Base-by-base conservation (phyloP, 1,140 invertebrate species). In the Lordiphosa collinella region DNA sequence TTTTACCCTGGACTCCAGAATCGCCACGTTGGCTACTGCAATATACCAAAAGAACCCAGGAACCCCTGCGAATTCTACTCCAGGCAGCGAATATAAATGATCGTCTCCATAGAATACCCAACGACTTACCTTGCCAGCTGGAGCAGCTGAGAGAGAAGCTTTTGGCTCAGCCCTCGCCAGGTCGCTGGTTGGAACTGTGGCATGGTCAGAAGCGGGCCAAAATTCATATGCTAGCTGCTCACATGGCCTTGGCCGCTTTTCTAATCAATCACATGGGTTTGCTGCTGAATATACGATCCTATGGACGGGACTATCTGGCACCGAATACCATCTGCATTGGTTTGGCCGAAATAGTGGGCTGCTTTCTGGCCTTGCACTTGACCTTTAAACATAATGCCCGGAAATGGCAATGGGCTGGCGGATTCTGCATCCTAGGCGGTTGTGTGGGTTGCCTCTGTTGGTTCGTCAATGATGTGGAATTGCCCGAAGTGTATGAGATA, bases 21-120 rank as follows among this genome's bases (percentile, higher is more conserved):
- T 79, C 89, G n/a, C 89, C 89, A 0, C 72, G 89, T 31, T 90
- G 89, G 89, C 69, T 86, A 36, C 66, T 90, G n/a, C 69, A 86
- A 35, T 64, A 63, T 35, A 37, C 44, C 0, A 55, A 55, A 10
- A 48, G 71, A 31, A 65, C 59, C 1, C 52, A 74, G 40, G 46
- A 44, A 1, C 80, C 86, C 0, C 60, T 84, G 40, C 16, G 54
- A 5, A 69, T 89, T 5, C 8, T 90, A 2, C 58, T 82, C 8
- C 50, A 84, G 14, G 87, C 78, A 22, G 76, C 85, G 4, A 46
- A 51, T 25, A 60, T 80, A 2, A 90, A 90, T 57, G 87, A 88
- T 29, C 69, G 70, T 13, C 49, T 51, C 4, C 53, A 40, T 35
- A 62, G 53, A 12, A 66, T 89, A 4, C 86, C 89, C 7, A 29